Base-by-base conservation (phyloP, 2,797 vertebrate genomes). In the Scolopax bukidnonensis region DNA sequence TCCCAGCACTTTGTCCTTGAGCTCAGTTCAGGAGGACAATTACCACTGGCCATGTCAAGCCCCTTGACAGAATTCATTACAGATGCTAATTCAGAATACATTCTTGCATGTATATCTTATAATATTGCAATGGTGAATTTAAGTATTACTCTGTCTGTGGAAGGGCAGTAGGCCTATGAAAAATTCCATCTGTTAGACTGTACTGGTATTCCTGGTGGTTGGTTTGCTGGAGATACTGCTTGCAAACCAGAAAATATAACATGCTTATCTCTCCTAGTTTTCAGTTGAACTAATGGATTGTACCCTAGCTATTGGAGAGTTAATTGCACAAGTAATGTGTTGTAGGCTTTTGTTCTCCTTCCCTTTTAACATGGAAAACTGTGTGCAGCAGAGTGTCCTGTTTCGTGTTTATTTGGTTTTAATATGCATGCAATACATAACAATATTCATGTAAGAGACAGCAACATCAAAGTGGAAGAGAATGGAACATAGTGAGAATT, bases 391-490 rank as follows among this genome's bases (percentile, higher is more conserved):
- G 53, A 45, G 65, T 33, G 53, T 51, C 83, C 43, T 64, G 69
- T 54, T 89, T 57, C 38, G 12, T 85, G 56, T 65, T 64, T 51
- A 21, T 68, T 89, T 87, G 75, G 30, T 90, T 90, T 90, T 78
- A 60, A 64, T 51, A 67, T 16, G n/a, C 71, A 64, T 4, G 30
- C 67, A 59, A 32, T 59, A 53, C 67, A 51, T 11, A 79, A 33
- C 11, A 79, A 56, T 70, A 33, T 41, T 79, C 18, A 10, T 63
- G 67, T 71, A 77, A 50, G 30, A 79, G 79, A 23, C 89, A 68
- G 63, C 73, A 83, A 83, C 81, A 91, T 91, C 93, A 91, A 86
- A 94, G 90, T 45, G 51, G 67, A 38, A 65, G 50, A 68, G 79
- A 76, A 60, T 11, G 76, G 67, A 79, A 67, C 71, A 19, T 5